A percentile compares a stretch with the other conserved stretches of the same genome.
Conservation (phyloP, 1,140 invertebrate genomes). For the Drosophila tani region DNA sequence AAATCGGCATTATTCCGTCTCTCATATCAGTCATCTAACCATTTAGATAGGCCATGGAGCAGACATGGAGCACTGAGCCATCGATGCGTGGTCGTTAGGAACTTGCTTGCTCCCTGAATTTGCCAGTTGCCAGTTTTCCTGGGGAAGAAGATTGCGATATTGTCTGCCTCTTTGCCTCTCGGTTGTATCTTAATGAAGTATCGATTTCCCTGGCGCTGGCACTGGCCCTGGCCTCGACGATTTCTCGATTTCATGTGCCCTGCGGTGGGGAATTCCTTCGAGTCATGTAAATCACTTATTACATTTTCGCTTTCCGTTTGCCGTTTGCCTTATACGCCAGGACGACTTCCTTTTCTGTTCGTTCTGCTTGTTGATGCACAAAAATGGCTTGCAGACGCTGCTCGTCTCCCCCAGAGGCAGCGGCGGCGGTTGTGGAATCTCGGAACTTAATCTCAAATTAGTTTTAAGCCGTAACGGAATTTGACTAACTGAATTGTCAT, state of each 20-base stretch:
- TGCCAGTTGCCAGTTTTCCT: slow-evolving; percentile 3
- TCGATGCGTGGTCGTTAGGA: slow-evolving; percentile 63
- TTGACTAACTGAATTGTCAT: slow-evolving; percentile 83
- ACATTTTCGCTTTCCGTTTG: slow-evolving; percentile 56
- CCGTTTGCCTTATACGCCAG: slow-evolving; percentile 6
- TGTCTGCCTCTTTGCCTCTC: slow-evolving; percentile 14
- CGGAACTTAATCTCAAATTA: slow-evolving; percentile 81
- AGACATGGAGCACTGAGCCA: slow-evolving; percentile 22
- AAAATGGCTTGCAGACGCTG: slow-evolving; percentile 58
- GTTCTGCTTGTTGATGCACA: slow-evolving; percentile 49
- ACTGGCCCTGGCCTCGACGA: slow-evolving; percentile 39
- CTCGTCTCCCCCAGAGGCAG: slow-evolving; percentile 16
- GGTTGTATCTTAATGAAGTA: slow-evolving; percentile 80
- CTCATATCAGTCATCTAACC: slow-evolving; percentile 74
- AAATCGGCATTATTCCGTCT: slow-evolving; percentile 55
- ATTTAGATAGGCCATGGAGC: slow-evolving; percentile 66
- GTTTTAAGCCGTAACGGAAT: slow-evolving; percentile 80
- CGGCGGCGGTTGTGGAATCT: slow-evolving; percentile 37
- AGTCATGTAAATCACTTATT: slow-evolving; percentile 84
- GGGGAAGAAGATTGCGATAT: slow-evolving; percentile 26
- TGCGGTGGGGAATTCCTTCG: slow-evolving; percentile 72
- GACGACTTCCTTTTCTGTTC: slow-evolving; percentile 11
- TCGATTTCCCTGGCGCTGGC: slow-evolving; percentile 62
- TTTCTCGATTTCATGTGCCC: slow-evolving; percentile 69
- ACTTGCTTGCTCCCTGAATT: slow-evolving; percentile 25